Evolutionary conservation across 1,140 invertebrate genomes (phyloP).

Genomic region (Drosophila simulans): DNA sequence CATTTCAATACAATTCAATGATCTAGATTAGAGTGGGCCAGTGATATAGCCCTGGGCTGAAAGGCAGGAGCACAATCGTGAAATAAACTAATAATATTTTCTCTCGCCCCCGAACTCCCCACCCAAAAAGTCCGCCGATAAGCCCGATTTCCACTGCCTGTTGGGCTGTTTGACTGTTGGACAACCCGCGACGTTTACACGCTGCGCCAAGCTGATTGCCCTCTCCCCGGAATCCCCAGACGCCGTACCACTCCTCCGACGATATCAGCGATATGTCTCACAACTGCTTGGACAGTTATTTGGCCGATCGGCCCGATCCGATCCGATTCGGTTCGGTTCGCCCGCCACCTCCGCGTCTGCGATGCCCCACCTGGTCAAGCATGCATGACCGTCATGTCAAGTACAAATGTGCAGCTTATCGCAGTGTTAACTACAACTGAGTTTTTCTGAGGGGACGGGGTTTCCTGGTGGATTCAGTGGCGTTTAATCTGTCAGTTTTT

Average conservation of each 20-base stretch:
- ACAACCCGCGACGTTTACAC: conserved; percentile 49
- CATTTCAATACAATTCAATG: conserved; percentile 64
- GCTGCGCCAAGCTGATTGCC: conserved; percentile 48
- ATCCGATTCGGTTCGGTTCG: conserved; percentile 10
- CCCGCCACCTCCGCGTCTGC: neutral
- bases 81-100: conserved; percentile 62
- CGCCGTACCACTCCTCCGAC: conserved; percentile 1
- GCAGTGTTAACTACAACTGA: neutral
- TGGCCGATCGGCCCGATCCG: conserved; percentile 39
- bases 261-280: conserved; percentile 74
- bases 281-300: conserved; percentile 41
- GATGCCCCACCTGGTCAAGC: conserved; percentile 37
- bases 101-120: conserved; percentile 1
- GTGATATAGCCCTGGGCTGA: conserved; percentile 35
- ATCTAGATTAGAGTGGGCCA: conserved; percentile 68
- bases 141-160: conserved; percentile 30
- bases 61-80: conserved; percentile 40
- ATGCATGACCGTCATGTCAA: conserved; percentile 71
- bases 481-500: neutral
- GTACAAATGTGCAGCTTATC: conserved; percentile 67
- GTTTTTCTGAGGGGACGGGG: neutral
- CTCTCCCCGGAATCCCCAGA: neutral
- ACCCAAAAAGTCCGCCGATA: conserved; percentile 29
- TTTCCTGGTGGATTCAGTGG: neutral
- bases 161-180: conserved; percentile 36